Conservation (phyloP, 2,797 vertebrate species). For the Glossophaga mutica region DNA sequence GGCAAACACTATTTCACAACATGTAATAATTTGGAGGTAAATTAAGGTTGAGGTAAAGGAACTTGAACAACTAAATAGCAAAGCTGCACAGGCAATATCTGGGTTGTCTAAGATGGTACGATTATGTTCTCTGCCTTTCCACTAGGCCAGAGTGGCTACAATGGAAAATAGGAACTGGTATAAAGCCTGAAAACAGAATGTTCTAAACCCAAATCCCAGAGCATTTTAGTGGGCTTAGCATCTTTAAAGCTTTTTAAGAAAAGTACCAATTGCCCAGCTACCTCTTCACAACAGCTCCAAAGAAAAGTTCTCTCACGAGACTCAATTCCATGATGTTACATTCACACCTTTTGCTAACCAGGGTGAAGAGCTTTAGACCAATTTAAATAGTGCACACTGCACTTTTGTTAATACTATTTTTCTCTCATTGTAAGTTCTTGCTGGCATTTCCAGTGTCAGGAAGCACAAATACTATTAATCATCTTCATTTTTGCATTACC, state of each 20-base stretch:
- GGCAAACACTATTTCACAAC: background rate
- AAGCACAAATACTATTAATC: background rate
- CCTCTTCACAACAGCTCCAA: background rate
- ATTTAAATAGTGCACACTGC: background rate
- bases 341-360: background rate
- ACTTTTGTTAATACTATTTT: conserved; percentile 24
- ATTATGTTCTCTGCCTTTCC: background rate
- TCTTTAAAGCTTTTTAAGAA: conserved; percentile 19
- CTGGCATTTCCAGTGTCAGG: background rate
- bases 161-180: background rate
- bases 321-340: background rate
- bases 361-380: background rate
- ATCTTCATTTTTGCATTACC: conserved; percentile 58
- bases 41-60: background rate
- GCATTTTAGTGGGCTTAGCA: background rate
- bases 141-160: background rate
- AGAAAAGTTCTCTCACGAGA: background rate
- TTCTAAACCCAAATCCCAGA: background rate
- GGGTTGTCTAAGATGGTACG: background rate
- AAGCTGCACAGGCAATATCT: background rate
- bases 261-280: background rate
- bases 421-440: background rate
- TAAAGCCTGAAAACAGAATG: conserved; percentile 11
- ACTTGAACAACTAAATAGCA: background rate
- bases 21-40: background rate